A percentile compares a stretch with the other conserved stretches of the same genome.
phyloP scores from a whole-genome alignment of 2,113 vertebrate genomes.

The Prochilodus magdalenae region DNA sequence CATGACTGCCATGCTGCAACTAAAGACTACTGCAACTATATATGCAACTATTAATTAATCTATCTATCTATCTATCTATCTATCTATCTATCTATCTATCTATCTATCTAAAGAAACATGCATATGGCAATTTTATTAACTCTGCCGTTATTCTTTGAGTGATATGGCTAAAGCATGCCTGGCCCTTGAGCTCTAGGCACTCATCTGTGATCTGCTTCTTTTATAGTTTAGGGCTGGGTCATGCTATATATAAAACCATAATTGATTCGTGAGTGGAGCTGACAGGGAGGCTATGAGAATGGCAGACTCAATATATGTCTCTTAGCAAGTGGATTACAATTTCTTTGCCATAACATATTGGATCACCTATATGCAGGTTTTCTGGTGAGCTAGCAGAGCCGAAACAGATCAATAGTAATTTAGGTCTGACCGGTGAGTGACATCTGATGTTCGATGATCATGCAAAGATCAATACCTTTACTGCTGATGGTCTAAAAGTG shows the following conservation, averaged over 20 bases:
- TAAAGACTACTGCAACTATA: too few species aligned
- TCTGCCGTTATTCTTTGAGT: not conserved
- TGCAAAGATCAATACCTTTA: slow-evolving; percentile 34
- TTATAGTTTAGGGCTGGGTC: not conserved
- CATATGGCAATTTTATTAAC: too few species aligned
- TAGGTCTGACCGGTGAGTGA: not conserved
- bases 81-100: too few species aligned
- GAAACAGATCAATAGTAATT: slow-evolving; percentile 37
- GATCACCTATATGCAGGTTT: slow-evolving; percentile 1
- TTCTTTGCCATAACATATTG: slow-evolving; percentile 3
- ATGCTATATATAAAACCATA: not conserved
- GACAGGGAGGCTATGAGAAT: not conserved
- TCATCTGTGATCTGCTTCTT: not conserved
- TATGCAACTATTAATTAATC: too few species aligned
- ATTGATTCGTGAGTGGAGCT: slow-evolving; percentile 15
- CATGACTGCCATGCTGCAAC: not conserved
- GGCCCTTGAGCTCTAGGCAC: not conserved
- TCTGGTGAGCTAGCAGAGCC: not conserved
- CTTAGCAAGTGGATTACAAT: not conserved
- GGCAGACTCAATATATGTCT: not conserved
- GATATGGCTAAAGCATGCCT: not conserved
- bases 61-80: too few species aligned
- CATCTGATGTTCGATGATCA: slow-evolving; percentile 23
- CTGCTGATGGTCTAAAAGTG: not conserved
- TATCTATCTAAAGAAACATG: too few species aligned